phyloP scores from a whole-genome alignment of 2,888 invertebrate species.

The Leucophora obtusa region DNA sequence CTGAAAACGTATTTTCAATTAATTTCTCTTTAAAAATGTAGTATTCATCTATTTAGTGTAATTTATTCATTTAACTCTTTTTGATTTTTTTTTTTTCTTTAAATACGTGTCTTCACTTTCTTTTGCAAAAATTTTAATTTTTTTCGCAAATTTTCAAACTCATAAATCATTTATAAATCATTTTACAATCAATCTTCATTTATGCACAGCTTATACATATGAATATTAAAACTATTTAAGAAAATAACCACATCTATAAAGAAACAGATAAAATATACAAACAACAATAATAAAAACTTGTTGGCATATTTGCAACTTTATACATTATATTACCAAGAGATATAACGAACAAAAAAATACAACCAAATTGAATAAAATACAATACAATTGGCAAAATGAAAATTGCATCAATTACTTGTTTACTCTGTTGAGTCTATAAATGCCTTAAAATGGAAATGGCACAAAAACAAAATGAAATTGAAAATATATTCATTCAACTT shows the following conservation, averaged over 20 bases:
- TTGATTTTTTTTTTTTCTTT: no score
- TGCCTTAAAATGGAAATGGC: background rate
- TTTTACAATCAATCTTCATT: constrained; percentile 46
- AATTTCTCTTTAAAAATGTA: no score
- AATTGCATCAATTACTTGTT: constrained; percentile 59
- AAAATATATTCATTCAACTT: constrained; percentile 16
- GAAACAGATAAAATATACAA: constrained; percentile 15
- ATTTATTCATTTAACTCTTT: no score
- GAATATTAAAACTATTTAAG: constrained; percentile 12
- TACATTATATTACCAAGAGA: constrained; percentile 19
- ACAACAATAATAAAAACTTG: constrained; percentile 20
- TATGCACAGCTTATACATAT: constrained; percentile 3
- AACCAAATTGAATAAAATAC: constrained; percentile 30
- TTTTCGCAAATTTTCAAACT: constrained; percentile 17
- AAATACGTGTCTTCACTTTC: background rate
- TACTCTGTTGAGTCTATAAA: constrained; percentile 42
- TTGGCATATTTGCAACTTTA: constrained; percentile 52
- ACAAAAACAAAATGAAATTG: background rate
- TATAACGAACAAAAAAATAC: background rate
- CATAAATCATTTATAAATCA: constrained; percentile 45
- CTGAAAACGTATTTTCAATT: no score
- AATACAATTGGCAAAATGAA: constrained; percentile 48
- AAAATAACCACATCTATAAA: constrained; percentile 24
- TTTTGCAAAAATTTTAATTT: background rate
- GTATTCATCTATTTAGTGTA: no score